These are phyloP conservation scores for Polydrusus tereticollis DNA, from an alignment of 2,888 invertebrate genomes.

Conservation along the genomic window DNA sequence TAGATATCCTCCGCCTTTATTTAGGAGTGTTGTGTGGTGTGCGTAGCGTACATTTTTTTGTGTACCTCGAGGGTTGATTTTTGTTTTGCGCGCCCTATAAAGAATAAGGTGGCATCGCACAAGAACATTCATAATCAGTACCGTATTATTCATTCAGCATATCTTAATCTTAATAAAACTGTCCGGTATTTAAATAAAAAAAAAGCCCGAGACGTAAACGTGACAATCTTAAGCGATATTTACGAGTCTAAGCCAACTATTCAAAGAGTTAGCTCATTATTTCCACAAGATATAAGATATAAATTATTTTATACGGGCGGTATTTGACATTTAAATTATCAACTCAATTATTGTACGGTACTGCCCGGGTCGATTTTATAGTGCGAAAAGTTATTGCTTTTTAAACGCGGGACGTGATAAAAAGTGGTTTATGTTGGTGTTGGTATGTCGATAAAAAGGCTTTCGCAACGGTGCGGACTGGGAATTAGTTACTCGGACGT, in stretches of 20 bases:
- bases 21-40: too few relatives aligned
- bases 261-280: constrained; percentile 44
- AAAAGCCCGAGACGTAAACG: constrained; percentile 37
- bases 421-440: constrained; percentile 40
- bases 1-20: too few relatives aligned
- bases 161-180: constrained; percentile 14
- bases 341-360: constrained; percentile 48
- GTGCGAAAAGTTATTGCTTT: constrained; percentile 43
- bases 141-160: constrained; percentile 13
- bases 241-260: constrained; percentile 41
- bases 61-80: too few relatives aligned
- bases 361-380: constrained; percentile 38
- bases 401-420: constrained; percentile 39
- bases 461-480: constrained; percentile 11
- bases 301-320: constrained; percentile 49
- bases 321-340: constrained; percentile 51
- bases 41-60: too few relatives aligned
- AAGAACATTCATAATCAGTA: too few relatives aligned
- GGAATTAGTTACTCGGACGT: constrained; percentile 18
- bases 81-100: too few relatives aligned
- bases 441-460: constrained; percentile 41
- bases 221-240: constrained; percentile 43
- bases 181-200: constrained; percentile 24
- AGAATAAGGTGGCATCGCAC: too few relatives aligned
- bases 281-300: constrained; percentile 45